A percentile compares a stretch with the other conserved stretches of the same genome.
Evolutionary conservation across 2,113 vertebrate species (phyloP).

Genomic region (Zapus hudsonius): DNA sequence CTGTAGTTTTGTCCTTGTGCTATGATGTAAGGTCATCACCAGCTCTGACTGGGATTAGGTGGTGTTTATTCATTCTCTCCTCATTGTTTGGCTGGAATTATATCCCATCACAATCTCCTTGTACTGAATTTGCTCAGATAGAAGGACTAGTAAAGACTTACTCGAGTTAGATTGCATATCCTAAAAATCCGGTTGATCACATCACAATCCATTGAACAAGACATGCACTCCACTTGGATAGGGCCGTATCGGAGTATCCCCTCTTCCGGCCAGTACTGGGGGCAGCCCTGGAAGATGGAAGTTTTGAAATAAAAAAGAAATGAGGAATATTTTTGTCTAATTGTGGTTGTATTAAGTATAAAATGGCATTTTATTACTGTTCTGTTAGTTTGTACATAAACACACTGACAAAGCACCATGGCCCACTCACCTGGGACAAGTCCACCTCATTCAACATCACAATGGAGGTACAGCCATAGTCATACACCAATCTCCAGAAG

Average conservation of each 20-base stretch:
- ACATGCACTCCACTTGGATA: constrained; percentile 98
- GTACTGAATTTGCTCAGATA: background rate
- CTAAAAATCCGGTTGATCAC: constrained; percentile 97
- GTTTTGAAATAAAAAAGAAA: constrained; percentile 69
- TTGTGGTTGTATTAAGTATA: background rate
- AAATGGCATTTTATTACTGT: background rate
- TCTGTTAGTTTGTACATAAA: background rate
- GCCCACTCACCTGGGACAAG: constrained; percentile 93
- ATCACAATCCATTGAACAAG: constrained; percentile 98
- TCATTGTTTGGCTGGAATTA: constrained; percentile 19
- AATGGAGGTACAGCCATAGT: constrained; percentile 98
- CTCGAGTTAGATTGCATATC: constrained; percentile 99
- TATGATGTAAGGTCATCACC: background rate
- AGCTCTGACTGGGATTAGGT: background rate
- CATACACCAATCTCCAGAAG: constrained; percentile 99
- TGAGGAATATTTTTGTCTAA: background rate
- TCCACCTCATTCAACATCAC: constrained; percentile 99
- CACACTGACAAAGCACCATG: background rate
- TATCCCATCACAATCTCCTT: background rate
- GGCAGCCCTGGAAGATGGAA: constrained; percentile 90
- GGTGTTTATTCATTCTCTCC: constrained; percentile 4
- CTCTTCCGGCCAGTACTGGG: constrained; percentile 99
- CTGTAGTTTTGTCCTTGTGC: background rate
- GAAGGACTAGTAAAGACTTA: constrained; percentile 80
- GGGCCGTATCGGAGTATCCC: constrained; percentile 96